Evolutionary conservation across 2,888 invertebrate species (phyloP).

Genomic region (Electrophaes corylata): DNA sequence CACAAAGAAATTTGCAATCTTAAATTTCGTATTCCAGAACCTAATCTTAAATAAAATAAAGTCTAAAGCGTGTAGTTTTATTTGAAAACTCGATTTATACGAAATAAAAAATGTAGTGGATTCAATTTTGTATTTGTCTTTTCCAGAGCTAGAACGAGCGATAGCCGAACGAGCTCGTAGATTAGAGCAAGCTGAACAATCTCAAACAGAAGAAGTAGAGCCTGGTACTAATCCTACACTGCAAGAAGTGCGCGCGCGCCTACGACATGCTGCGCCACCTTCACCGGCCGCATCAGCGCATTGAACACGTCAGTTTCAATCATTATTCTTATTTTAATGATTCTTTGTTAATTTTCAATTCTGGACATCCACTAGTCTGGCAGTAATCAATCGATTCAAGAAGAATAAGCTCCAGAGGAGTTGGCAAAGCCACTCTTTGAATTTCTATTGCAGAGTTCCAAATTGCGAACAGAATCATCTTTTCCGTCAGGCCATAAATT

Average conservation of each 20-base stretch:
- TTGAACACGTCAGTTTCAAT: slow-evolving; percentile 42
- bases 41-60: too few species aligned
- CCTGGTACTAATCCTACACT: slow-evolving; percentile 74
- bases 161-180: slow-evolving; percentile 85
- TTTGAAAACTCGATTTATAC: too few species aligned
- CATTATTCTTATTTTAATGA: slow-evolving; percentile 4
- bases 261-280: slow-evolving; percentile 72
- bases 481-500: background rate
- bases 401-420: background rate
- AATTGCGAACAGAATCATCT: background rate
- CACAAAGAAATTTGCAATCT: too few species aligned
- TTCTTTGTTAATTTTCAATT: background rate
- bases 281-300: slow-evolving; percentile 70
- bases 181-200: slow-evolving; percentile 75
- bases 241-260: slow-evolving; percentile 73
- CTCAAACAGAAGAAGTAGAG: slow-evolving; percentile 55
- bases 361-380: background rate
- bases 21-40: too few species aligned
- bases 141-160: slow-evolving; percentile 85
- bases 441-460: background rate
- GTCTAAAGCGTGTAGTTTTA: too few species aligned
- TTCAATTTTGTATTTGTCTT: too few species aligned
- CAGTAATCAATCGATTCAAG: background rate
- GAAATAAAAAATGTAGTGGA: too few species aligned
- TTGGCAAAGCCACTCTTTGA: background rate